Base-by-base conservation (phyloP, 2,113 vertebrate genomes). In the Daubentonia madagascariensis region DNA sequence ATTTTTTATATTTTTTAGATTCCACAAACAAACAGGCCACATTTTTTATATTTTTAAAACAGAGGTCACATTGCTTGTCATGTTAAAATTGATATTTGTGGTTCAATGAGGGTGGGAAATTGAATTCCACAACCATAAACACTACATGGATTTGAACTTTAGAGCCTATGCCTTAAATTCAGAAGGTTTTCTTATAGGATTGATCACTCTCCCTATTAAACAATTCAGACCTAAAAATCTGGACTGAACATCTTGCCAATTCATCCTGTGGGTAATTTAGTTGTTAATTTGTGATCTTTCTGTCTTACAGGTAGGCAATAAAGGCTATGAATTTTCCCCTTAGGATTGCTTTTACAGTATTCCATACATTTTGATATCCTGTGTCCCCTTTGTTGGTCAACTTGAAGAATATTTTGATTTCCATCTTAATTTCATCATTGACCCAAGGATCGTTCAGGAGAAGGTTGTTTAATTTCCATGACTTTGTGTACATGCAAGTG, bases 201-300 rank as follows among this genome's bases (percentile, higher is more conserved):
- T 48, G 50, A 94, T 94, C 83, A 91, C 54, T 17, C 40, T 70
- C 16, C 8, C 28, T 91, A 72, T 72, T 68, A 92, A 84, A 68
- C 50, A 91, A 95, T 97, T 97, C 80, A 98, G 40, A 48, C 57
- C 80, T 72, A 92, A 96, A 63, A 91, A 97, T 97, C 85, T 97
- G 95, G 96, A 92, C 50, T 76, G 37, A 78, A 79, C 52, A 80
- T 59, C 80, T 43, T 76, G 9, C 76, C 65, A 93, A 83, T 65
- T 94, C 57, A 86, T 92, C 68, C 86, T 72, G n/a, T 54, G 35
- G 91, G 40, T 90, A 98, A 73, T 32, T 57, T 54, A 18, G 52
- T 17, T 54, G 52, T 54, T 54, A 54, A 54, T 54, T 54, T 54
- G 52, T 54, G 52, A 54, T 18, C 52, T 20, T 54, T 54, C 52